These are phyloP conservation scores for Psophia crepitans DNA, from an alignment of 2,113 vertebrate genomes.

Conservation along the genomic window DNA sequence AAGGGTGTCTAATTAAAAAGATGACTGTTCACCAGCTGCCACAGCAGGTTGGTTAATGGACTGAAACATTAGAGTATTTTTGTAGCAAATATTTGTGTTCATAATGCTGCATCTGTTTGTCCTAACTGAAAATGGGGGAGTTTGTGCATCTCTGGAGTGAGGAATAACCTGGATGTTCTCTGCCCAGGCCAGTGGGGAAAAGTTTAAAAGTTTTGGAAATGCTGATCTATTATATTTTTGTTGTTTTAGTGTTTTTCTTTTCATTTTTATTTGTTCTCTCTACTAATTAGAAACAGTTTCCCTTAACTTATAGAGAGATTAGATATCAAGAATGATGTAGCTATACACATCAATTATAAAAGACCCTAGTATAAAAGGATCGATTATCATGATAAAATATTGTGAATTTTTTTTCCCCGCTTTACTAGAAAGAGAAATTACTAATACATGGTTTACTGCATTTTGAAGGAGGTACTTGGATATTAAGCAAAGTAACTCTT, in stretches of 20 bases:
- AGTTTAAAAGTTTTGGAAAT: not conserved
- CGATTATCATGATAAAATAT: not conserved
- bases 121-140: not conserved
- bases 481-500: not conserved
- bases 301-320: not conserved
- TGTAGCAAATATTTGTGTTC: slow-evolving; percentile 23
- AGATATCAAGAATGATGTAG: not conserved
- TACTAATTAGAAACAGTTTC: not conserved
- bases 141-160: not conserved
- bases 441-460: not conserved
- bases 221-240: not conserved
- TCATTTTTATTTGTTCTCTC: not conserved
- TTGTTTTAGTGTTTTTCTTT: not conserved
- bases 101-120: not conserved
- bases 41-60: slow-evolving; percentile 41
- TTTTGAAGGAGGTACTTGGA: not conserved
- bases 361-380: not conserved
- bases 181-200: not conserved
- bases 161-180: not conserved
- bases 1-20: slow-evolving; percentile 71
- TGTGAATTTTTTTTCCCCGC: not conserved
- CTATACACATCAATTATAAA: not conserved
- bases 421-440: not conserved
- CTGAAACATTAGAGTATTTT: slow-evolving; percentile 31
- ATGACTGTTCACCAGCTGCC: slow-evolving; percentile 71